Evolutionary conservation across 2,888 invertebrate species (phyloP).

Genomic region (Coremacera marginata): DNA sequence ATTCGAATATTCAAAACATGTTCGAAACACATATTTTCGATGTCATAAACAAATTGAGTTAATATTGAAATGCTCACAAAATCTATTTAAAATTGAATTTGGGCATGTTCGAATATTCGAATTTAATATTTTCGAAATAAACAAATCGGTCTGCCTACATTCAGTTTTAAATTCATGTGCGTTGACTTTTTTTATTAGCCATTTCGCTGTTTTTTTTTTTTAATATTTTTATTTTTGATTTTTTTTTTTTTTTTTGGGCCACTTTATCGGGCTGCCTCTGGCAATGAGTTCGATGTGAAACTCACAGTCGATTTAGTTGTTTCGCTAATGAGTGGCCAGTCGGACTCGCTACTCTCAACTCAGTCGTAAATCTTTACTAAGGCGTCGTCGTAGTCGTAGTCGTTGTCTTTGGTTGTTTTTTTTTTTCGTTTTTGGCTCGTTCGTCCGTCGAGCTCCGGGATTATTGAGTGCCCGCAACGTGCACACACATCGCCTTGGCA

Average conservation of each 20-base stretch:
- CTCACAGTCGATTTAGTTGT: conserved; percentile 13
- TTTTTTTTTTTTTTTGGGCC: conserved; percentile 16
- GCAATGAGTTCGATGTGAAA: background rate
- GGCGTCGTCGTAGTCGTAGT: background rate
- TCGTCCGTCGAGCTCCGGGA: background rate
- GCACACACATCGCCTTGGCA: background rate
- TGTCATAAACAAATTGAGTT: background rate
- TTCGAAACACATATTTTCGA: background rate
- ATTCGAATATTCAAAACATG: conserved; percentile 7
- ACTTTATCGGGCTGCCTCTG: background rate
- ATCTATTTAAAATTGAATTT: background rate
- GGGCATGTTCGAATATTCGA: conserved; percentile 11
- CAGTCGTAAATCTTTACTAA: conserved; percentile 29
- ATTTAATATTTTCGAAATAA: conserved; percentile 12
- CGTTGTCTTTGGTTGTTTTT: background rate
- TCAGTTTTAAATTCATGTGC: background rate
- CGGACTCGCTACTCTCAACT: conserved; percentile 5
- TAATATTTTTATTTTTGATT: background rate
- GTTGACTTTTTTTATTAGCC: background rate
- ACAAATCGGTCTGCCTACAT: background rate
- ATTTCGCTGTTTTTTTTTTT: background rate
- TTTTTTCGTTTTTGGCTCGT: background rate
- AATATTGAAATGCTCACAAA: background rate
- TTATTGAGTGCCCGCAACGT: background rate
- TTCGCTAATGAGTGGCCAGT: conserved; percentile 26